Evolutionary conservation across 1,140 invertebrate species (phyloP).

Genomic region (Geopemphigus sp.): DNA sequence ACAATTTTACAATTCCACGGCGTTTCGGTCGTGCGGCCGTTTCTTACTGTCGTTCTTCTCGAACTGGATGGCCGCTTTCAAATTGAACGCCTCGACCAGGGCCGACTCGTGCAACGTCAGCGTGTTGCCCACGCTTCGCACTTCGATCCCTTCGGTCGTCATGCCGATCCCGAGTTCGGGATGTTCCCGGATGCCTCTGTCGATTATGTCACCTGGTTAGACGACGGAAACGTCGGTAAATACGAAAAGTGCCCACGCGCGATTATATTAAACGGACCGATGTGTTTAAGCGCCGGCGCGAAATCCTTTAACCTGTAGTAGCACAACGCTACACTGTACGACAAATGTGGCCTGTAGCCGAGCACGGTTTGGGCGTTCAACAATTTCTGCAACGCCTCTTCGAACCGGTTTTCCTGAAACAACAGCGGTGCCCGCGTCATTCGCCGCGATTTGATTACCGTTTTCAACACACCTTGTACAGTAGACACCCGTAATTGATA

Average conservation of each 20-base stretch:
- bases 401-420: conserved; percentile 74
- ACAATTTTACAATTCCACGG: no score
- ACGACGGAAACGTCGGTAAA: no score
- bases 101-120: conserved; percentile 93
- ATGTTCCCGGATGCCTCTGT: conserved; percentile 93
- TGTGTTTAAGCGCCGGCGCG: conserved; percentile 83
- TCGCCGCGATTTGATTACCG: no score
- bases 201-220: conserved; percentile 94
- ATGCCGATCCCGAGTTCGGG: conserved; percentile 96
- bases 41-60: conserved; percentile 86
- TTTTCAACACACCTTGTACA: conserved; percentile 75
- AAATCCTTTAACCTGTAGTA: conserved; percentile 95
- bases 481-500: conserved; percentile 92
- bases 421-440: no score
- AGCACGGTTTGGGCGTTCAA: conserved; percentile 80
- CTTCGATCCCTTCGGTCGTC: conserved; percentile 96
- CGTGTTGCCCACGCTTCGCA: conserved; percentile 96
- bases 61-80: conserved; percentile 98
- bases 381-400: conserved; percentile 92
- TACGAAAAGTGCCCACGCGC: no score
- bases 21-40: no score
- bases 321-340: conserved; percentile 94
- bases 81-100: conserved; percentile 95
- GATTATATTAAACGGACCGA: conserved; percentile 58
- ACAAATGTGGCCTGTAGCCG: conserved; percentile 86